Evolutionary conservation across 2,888 invertebrate species (phyloP).

Genomic region (Sthenelais limicola): DNA sequence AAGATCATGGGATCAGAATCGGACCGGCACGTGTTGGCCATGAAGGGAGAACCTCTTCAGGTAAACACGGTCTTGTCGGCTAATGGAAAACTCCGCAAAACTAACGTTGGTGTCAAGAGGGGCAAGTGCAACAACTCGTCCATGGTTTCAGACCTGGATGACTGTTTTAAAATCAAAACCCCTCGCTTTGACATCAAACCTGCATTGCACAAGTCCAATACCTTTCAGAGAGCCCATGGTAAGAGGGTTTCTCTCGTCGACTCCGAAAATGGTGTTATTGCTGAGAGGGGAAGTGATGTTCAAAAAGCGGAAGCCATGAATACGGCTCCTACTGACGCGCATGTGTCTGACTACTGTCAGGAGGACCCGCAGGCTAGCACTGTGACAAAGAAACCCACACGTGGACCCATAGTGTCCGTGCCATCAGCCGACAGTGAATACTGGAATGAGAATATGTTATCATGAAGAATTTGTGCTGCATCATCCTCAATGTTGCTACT

Average conservation of each 20-base stretch:
- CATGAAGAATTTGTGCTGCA: too few species aligned
- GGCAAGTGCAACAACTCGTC: not conserved
- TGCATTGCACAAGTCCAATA: too few species aligned
- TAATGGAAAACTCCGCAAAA: too few species aligned
- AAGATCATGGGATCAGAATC: too few species aligned
- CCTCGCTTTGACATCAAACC: constrained; percentile 4
- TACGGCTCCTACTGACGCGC: not conserved
- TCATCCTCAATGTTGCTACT: too few species aligned
- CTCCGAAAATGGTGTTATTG: not conserved
- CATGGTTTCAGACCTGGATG: constrained; percentile 3
- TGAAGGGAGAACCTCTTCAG: too few species aligned
- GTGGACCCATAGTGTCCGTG: constrained; percentile 7
- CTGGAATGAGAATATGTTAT: not conserved
- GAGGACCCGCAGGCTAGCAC: not conserved
- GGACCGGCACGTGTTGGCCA: too few species aligned
- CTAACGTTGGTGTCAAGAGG: too few species aligned
- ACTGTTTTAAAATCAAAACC: constrained; percentile 12
- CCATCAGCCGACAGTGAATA: constrained; percentile 16
- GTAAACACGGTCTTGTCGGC: too few species aligned
- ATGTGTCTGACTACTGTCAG: not conserved
- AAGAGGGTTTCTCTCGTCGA: not conserved
- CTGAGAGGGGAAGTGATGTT: not conserved
- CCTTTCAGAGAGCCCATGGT: too few species aligned
- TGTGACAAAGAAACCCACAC: not conserved
- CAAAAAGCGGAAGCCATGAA: not conserved